Conservation (phyloP, 2,888 invertebrate species). For the Tetragnatha montana region DNA sequence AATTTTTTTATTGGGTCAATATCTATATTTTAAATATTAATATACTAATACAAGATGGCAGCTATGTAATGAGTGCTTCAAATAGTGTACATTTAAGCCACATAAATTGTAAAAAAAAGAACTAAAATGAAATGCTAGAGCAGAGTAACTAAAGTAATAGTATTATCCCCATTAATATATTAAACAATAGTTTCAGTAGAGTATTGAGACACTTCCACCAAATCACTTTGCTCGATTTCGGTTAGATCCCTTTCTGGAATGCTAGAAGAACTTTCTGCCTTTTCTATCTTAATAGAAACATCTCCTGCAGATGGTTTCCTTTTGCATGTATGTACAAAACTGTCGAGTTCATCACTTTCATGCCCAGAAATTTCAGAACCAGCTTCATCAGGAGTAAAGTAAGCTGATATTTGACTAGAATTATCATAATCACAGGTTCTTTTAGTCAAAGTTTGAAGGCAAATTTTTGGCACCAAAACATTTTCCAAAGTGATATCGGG, state of each 20-base stretch:
- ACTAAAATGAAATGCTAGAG: not conserved
- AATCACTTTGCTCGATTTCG: not conserved
- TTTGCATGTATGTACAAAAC: slow-evolving; percentile 25
- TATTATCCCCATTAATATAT: not conserved
- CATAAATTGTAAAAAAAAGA: not conserved
- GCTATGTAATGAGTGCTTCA: not conserved
- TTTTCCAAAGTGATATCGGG: slow-evolving; percentile 65
- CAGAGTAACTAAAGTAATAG: not conserved
- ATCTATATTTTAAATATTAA: too few relatives aligned
- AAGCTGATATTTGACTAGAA: slow-evolving; percentile 71
- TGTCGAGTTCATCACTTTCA: slow-evolving; percentile 55
- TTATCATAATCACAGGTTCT: slow-evolving; percentile 58
- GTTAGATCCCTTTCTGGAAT: slow-evolving; percentile 21
- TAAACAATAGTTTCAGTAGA: slow-evolving; percentile 64
- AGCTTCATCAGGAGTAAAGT: slow-evolving; percentile 70
- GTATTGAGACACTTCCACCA: not conserved
- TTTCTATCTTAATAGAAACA: slow-evolving; percentile 16
- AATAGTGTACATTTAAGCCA: not conserved
- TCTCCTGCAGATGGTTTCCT: slow-evolving; percentile 3
- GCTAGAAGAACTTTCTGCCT: slow-evolving; percentile 18
- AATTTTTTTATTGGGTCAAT: too few relatives aligned
- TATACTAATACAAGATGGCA: not conserved
- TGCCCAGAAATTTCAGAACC: slow-evolving; percentile 65
- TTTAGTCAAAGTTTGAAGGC: slow-evolving; percentile 57
- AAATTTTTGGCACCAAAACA: slow-evolving; percentile 66